Conservation (phyloP, 2,797 vertebrate genomes). For the Alosa sapidissima region DNA sequence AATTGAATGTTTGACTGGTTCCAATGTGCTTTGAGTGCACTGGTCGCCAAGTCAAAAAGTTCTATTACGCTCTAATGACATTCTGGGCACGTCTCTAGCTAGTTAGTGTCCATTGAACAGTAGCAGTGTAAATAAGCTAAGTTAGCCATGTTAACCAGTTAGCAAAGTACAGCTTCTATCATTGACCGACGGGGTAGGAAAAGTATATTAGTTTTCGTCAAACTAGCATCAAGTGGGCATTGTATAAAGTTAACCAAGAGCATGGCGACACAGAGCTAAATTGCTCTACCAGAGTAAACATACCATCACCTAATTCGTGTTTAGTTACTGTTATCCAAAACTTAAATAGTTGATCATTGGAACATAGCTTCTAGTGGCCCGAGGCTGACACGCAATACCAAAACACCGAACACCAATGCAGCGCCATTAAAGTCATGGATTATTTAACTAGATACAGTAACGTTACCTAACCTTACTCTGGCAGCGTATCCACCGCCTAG, state of each 20-base stretch:
- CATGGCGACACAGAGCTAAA: not conserved
- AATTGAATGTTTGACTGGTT: not conserved
- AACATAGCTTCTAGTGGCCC: not conserved
- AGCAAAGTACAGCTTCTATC: not conserved
- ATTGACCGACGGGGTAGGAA: not conserved
- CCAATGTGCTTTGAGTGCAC: not conserved
- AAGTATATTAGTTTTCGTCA: not conserved
- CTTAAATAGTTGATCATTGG: not conserved
- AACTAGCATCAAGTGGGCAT: slow-evolving; percentile 13
- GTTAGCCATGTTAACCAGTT: slow-evolving; percentile 7
- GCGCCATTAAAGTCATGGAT: not conserved
- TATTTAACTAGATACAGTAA: slow-evolving; percentile 19
- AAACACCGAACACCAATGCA: not conserved
- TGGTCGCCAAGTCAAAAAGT: not conserved
- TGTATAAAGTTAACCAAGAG: not conserved
- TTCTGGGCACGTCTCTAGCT: slow-evolving; percentile 3
- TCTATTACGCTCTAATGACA: not conserved
- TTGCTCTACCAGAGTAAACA: not conserved
- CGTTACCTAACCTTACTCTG: slow-evolving; percentile 18
- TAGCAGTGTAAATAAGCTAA: not conserved
- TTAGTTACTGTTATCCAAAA: not conserved
- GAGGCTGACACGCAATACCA: not conserved
- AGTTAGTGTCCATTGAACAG: not conserved
- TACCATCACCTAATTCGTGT: not conserved
- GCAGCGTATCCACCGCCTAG: not conserved